Evolutionary conservation across 37 sponge, comb jelly and placozoan genomes (phyloP), one percentile per base, ranked within the genome.

Genomic region (Halichondria panicea): DNA sequence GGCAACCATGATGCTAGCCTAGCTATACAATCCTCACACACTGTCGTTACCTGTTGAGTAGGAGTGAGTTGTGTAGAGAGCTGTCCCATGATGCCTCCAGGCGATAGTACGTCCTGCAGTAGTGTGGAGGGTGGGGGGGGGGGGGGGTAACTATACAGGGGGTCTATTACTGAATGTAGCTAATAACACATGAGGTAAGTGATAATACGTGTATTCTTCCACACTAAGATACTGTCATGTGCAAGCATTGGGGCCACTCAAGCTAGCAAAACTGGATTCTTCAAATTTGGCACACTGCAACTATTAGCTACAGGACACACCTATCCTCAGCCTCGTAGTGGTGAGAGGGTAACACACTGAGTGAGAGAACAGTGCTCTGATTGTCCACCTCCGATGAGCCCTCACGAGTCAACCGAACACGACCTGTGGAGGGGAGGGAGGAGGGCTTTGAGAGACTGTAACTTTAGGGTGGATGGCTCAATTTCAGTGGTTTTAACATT

Each of bases 61-160:
- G 81, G 25, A 81, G 75, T 11, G 89, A 87, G 89, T 90, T 84
- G 77, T 97, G 97, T 37, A 97, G 68, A 6, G 97, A 97, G 53
- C 91, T 97, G 81, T 97, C 97, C 97, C 97, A 97, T 34, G 91
- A 89, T 22, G 85, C 94, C 54, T 97, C 91, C 77, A 93, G 82
- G 42, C 66, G 65, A 55, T 83, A 89, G 61, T 43, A 45, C 21
- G 42, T 68, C 55, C 89, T 89, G 63, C 2, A 33, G 40, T 40
- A 22, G 5, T 18, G 25, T 24, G 2, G 43, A 38, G 13, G 4
- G 43, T 1, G 69, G 11, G 46, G 9, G 75, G 25, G 41, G 19
- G 58, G 39, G 25, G 25, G n/a, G 43, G 68, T 67, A 55, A 3
- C 56, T 2, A 55, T 55, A 6, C 9, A 55, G 25, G 56, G 56